These are phyloP conservation scores for Leptinotarsa lineolata DNA, from an alignment of 1,140 invertebrate species.

Conservation along the genomic window DNA sequence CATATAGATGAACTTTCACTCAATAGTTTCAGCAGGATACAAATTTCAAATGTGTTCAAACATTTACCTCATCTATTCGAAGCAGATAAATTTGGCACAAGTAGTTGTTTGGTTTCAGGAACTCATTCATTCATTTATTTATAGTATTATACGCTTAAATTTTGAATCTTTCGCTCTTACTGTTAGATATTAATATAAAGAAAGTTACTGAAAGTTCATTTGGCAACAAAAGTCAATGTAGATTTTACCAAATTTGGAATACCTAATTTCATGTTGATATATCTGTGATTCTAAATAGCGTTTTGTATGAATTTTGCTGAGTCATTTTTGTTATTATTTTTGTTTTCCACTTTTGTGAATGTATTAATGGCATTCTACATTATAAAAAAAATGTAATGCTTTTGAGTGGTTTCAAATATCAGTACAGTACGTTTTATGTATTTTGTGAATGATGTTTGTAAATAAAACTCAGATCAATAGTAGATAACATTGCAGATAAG, in stretches of 20 bases:
- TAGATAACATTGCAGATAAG: not conserved
- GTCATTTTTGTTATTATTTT: conserved; percentile 9
- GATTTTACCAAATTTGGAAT: conserved; percentile 35
- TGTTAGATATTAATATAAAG: conserved; percentile 33
- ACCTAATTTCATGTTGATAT: conserved; percentile 33
- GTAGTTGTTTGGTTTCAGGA: not conserved
- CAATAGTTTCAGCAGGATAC: conserved; percentile 1
- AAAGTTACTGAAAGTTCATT: conserved; percentile 31
- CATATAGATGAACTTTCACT: conserved; percentile 17
- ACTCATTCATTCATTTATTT: conserved; percentile 9
- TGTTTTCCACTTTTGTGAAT: not conserved
- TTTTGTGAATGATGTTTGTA: conserved; percentile 6
- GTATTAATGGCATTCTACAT: conserved; percentile 22
- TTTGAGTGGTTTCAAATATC: conserved; percentile 15
- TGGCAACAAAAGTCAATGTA: conserved; percentile 31
- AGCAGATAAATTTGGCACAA: not conserved
- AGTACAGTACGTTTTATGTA: not conserved
- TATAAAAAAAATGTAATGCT: conserved; percentile 9
- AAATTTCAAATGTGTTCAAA: conserved; percentile 1
- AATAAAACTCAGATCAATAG: conserved; percentile 3
- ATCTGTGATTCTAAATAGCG: conserved; percentile 43
- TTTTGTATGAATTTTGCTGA: conserved; percentile 5
- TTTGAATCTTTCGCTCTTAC: conserved; percentile 35
- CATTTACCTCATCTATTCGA: conserved; percentile 10
- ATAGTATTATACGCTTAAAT: conserved; percentile 44